Conservation (phyloP, 53 echinoderm and acorn worm genomes). For the Temnopleurus reevesii region DNA sequence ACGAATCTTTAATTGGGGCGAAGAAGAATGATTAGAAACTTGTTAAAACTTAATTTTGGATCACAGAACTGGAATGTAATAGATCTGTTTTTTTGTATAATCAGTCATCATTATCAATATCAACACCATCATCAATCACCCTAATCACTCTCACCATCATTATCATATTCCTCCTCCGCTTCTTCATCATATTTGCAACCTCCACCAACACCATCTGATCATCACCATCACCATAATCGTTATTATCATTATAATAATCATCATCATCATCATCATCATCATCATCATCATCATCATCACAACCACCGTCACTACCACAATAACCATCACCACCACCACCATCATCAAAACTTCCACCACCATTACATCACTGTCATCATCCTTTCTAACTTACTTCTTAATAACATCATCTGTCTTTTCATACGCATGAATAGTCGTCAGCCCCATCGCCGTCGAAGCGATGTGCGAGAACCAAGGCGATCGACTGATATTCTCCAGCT, state of each 20-base stretch:
- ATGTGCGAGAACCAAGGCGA: slow-evolving; percentile 99
- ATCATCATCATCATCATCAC: neutral
- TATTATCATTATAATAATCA: neutral
- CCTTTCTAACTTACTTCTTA: slow-evolving; percentile 58
- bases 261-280: neutral
- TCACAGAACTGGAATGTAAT: too few species aligned
- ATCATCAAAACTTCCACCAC: neutral
- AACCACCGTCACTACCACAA: neutral
- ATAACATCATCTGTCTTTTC: slow-evolving; percentile 81
- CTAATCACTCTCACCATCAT: neutral
- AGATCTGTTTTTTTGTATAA: too few species aligned
- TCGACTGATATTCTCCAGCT: slow-evolving; percentile 84
- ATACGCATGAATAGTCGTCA: slow-evolving; percentile 88
- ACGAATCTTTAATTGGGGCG: slow-evolving; percentile 63
- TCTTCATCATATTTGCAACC: neutral
- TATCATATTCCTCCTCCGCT: neutral
- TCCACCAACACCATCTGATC: neutral
- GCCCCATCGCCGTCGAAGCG: slow-evolving; percentile 82
- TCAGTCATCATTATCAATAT: too few species aligned
- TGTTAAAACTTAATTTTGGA: too few species aligned
- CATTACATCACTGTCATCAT: neutral
- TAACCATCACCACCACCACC: neutral
- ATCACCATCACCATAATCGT: neutral
- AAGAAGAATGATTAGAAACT: neutral
- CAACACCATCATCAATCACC: neutral